Base-by-base conservation (phyloP, 2,113 vertebrate species). In the Misgurnus mizolepis region DNA sequence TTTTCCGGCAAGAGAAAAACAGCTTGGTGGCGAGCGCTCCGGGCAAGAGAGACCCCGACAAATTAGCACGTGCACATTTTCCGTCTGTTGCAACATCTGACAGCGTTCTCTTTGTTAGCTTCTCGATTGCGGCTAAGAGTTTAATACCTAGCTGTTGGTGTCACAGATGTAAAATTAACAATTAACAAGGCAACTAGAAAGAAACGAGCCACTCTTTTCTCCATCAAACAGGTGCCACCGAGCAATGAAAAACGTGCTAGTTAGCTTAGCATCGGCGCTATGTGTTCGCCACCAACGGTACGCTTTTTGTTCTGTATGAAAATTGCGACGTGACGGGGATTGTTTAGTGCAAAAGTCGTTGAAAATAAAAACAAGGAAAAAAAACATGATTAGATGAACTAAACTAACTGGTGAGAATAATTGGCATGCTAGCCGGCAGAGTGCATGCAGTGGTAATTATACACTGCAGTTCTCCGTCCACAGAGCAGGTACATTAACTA, bases 351-450 rank as follows among this genome's bases (percentile, higher is more conserved):
- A 15, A 18, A 58, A 58, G 2, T 11, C 50, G 15, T 34, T 47
- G 10, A 7, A 47, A 8, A 4, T 7, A 47, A 47, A 47, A 47
- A 47, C 6, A 47, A 47, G 45, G 10, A 45, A 64, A 11, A 6
- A 15, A 67, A 70, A 60, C 74, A 84, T 45, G 83, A 78, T 76
- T 76, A 81, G 67, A 85, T 79, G 60, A 80, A 80, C 89, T 87
- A 88, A 88, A 92, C 89, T 92, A 91, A 93, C 85, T 77, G 82
- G 79, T 83, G 82, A 83, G 85, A 86, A 81, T 89, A 87, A 91
- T 89, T 85, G 85, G 87, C 74, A 85, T 79, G 53, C 81, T 87
- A 83, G 86, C 86, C 80, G 74, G 55, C 66, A 60, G 56, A 87
- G 86, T 43, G 83, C 87, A 86, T 87, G 83, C 79, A 82, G 87